Base-by-base conservation (phyloP, 2,888 invertebrate species). In the Acanthosoma haemorrhoidale region DNA sequence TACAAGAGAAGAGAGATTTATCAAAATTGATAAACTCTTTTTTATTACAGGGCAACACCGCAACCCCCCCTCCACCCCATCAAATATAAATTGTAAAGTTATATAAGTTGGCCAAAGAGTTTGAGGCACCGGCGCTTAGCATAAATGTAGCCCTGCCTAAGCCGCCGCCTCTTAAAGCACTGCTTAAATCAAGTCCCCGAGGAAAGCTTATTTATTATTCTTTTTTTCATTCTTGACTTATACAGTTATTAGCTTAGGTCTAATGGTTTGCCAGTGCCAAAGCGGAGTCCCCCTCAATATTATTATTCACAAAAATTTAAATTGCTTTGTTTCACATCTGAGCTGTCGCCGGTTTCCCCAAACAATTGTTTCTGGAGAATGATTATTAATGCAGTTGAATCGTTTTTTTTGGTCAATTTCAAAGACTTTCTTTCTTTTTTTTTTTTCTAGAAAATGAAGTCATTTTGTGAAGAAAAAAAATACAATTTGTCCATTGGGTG, bases 41-140 rank as follows among this genome's bases (percentile, higher is more conserved):
- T 43, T 51, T 25, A 51, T 25, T 51, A 51, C 51, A 51, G 25
- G 25, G 5, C 25, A 1, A 2, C 51, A 2, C 29, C 3, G 5
- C 25, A 1, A 2, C 51, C 3, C 29, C 3, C 2, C n/a, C 6
- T 1, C 25, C 5, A 5, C 21, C 4, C 25, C 51, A 25, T 51
- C 25, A 51, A 51, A 51, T 51, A 51, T 51, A 51, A 51, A 51
- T 51, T 51, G 51, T 51, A 25, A 51, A 51, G 51, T 51, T 51
- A 25, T 51, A n/a, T n/a, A n/a, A n/a, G n/a, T n/a, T n/a, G n/a
- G n/a, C 16, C n/a, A 51, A 51, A 51, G 51, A 51, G n/a, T 21
- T 25, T 51, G 6, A 51, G 25, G 25, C 25, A n/a, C 21, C 32
- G 15, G 5, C 21, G 51, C 51, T 51, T 51, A 51, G 51, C 25